A percentile compares a stretch with the other conserved stretches of the same genome.
These are phyloP conservation scores for Otocyon megalotis DNA, from an alignment of 2,113 vertebrate species.

Conservation along the genomic window DNA sequence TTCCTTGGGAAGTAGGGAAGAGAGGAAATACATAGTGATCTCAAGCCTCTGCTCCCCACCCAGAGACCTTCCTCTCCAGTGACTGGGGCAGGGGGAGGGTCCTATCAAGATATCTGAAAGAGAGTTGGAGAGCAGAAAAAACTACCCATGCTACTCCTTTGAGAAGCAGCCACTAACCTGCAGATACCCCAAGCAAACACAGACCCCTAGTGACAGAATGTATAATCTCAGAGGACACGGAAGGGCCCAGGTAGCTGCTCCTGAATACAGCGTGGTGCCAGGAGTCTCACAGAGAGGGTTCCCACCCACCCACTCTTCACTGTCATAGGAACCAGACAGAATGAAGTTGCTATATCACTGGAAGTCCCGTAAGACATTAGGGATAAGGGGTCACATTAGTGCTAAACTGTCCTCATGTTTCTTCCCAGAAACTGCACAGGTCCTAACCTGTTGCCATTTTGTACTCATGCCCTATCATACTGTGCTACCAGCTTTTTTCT, in stretches of 20 bases:
- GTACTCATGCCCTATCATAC: constrained; percentile 8
- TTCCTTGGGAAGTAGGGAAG: constrained; percentile 59
- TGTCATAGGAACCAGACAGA: background rate
- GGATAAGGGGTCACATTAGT: background rate
- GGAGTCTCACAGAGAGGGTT: background rate
- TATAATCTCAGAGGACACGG: background rate
- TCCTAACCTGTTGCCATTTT: constrained; percentile 70
- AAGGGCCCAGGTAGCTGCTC: background rate
- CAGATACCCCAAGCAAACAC: constrained; percentile 20
- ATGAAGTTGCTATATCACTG: background rate
- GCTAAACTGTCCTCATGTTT: background rate
- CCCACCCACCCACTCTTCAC: background rate
- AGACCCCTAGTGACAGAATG: background rate
- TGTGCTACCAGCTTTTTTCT: background rate
- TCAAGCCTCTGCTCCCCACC: constrained; percentile 14
- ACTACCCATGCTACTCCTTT: background rate
- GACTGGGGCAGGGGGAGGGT: background rate
- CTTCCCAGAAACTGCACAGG: constrained; percentile 52
- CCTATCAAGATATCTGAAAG: constrained; percentile 26
- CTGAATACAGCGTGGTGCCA: background rate
- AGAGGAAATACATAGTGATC: background rate
- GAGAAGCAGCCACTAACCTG: background rate
- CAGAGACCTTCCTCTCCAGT: constrained; percentile 38
- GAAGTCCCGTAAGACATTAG: background rate
- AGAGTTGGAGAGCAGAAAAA: background rate